Evolutionary conservation across 2,797 vertebrate species (phyloP), one percentile per base, ranked within the genome.

Genomic region (Amblyraja radiata): DNA sequence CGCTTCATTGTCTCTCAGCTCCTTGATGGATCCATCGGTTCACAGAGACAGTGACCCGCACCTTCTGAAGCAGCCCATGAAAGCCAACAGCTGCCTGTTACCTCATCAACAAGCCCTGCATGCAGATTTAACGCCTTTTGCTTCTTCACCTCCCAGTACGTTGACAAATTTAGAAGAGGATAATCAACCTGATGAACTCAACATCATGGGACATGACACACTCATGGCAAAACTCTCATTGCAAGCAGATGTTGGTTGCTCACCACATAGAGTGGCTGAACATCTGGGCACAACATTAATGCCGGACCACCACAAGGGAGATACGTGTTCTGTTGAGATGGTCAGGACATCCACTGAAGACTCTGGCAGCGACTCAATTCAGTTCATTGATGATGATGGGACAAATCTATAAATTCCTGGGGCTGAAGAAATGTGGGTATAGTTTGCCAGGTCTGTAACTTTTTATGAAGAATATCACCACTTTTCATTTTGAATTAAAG

Each of bases 361-460:
- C 94, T 93, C 96, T 95, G 83, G 94, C 77, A 90, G 94, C 0
- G 97, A 97, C 95, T 95, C 96, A 94, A 97, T 97, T 94, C 96
- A 96, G 94, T 97, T 96, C 95, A 97, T 97, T 0, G 97, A 97
- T 74, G 97, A 97, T 86, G 97, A 97, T 68, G 97, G 96, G 93
- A 96, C 96, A 0, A 96, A 95, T 39, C 94, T 96, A 94, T 97
- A 96, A 96, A 93, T 23, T 28, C 18, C 94, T 61, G 16, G 1
- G 7, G 32, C 14, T 88, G 84, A 21, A 65, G 21, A 61, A 58
- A 68, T 65, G 36, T 14, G 28, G n/a, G 63, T 32, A 88, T 32
- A 36, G 84, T 21, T 65, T 32, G n/a, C 84, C 84, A 65, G 63
- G 13, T 88, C 83, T 6, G 25, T n/a, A n/a, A 63, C n/a, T 32